Base-by-base conservation (phyloP, 2,113 vertebrate species). In the Gymnobelideus leadbeateri region DNA sequence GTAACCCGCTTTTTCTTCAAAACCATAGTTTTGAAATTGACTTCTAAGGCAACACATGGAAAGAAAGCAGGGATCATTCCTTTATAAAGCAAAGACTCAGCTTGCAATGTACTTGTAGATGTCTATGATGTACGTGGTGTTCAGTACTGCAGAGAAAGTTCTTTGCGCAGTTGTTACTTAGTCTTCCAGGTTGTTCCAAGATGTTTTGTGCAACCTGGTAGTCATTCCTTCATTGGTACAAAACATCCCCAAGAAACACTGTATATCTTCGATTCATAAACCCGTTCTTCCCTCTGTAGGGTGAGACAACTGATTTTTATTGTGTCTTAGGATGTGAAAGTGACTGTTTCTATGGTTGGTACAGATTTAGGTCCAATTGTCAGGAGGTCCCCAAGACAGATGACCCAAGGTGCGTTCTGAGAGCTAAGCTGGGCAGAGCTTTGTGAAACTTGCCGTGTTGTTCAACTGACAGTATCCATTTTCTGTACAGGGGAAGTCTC, bases 91-190 rank as follows among this genome's bases (percentile, higher is more conserved):
- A n/a, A 51, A 26, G 23, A 84, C 47, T 0, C 25, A 6, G 6
- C 4, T 43, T 2, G 11, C 12, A 0, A 31, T 10, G 0, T 1
- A 0, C 55, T 0, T 91, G 31, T 54, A 37, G 10, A 0, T 21
- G 5, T 90, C 12, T 43, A 25, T 31, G n/a, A 46, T 9, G 19
- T 16, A 12, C 37, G 28, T n/a, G 6, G 0, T 21, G 52, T 54
- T 50, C 25, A 47, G n/a, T 43, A 2, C 9, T 16, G 28, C 16
- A 92, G 28, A 68, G n/a, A 37, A 19, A 14, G 21, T 46, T 92
- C 77, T 23, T n/a, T 1, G 10, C 0, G 0, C 11, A 68, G 25
- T 95, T 46, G 57, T 92, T n/a, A 51, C 50, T 90, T 92, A 52
- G 46, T 95, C 96, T 55, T 96, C 51, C 94, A 90, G 24, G 57